Percentiles rank a stretch among this genome's conserved stretches.
phyloP scores from a whole-genome alignment of 2,888 invertebrate genomes.

The Eumacrocentrus americanus region DNA sequence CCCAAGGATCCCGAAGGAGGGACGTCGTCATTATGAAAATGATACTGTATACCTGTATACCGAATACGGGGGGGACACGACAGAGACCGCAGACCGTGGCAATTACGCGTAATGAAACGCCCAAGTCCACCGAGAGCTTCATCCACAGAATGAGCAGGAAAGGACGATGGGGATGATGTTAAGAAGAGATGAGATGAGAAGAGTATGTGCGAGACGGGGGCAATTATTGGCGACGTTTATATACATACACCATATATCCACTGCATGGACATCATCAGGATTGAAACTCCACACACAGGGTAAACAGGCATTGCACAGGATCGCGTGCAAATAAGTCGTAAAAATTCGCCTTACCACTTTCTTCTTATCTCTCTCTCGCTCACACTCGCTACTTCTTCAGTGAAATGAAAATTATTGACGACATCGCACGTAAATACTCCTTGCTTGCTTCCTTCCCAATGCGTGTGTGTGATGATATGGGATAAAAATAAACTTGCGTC shows the following conservation, averaged over 20 bases:
- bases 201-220: slow-evolving; percentile 14
- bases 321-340: slow-evolving; percentile 54
- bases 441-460: slow-evolving; percentile 16
- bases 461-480: too few species aligned
- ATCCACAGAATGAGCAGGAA: slow-evolving; percentile 20
- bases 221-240: slow-evolving; percentile 27
- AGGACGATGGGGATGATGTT: slow-evolving; percentile 17
- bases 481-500: slow-evolving; percentile 24
- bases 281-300: slow-evolving; percentile 21
- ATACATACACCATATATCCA: slow-evolving; percentile 3
- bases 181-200: slow-evolving; percentile 26
- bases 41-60: slow-evolving; percentile 50
- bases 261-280: too few species aligned
- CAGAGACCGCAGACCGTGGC: slow-evolving; percentile 57
- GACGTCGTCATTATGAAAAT: slow-evolving; percentile 60
- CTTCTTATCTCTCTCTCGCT: slow-evolving; percentile 32
- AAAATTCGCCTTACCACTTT: slow-evolving; percentile 35
- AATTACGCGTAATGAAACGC: slow-evolving; percentile 61
- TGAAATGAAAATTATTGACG: slow-evolving; percentile 43
- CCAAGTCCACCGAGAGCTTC: slow-evolving; percentile 46
- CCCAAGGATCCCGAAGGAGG: slow-evolving; percentile 28
- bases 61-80: slow-evolving; percentile 40
- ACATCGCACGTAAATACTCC: slow-evolving; percentile 34
- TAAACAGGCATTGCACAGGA: slow-evolving; percentile 28
- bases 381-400: slow-evolving; percentile 17